Conservation (phyloP, 2,797 vertebrate species). For the Microcaecilia unicolor region DNA sequence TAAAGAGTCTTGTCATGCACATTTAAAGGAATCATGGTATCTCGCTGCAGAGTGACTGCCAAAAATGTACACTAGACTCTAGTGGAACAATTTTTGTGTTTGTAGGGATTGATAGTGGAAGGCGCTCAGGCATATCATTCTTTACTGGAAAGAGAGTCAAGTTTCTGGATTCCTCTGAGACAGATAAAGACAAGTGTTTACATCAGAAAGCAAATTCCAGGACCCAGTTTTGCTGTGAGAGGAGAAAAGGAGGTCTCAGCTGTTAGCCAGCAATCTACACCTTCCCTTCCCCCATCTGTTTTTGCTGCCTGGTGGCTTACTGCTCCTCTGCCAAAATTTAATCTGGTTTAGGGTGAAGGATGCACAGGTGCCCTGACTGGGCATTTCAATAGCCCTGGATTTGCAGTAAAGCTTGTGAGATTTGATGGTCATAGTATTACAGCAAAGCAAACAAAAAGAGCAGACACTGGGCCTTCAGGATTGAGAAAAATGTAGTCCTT, state of each 20-base stretch:
- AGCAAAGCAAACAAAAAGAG: too few relatives aligned
- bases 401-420: too few relatives aligned
- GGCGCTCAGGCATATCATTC: slow-evolving; percentile 12
- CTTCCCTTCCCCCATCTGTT: rapidly evolving
- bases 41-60: neutral
- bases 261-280: neutral
- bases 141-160: slow-evolving; percentile 12
- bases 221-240: neutral
- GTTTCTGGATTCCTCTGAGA: slow-evolving; percentile 32
- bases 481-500: too few relatives aligned
- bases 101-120: neutral
- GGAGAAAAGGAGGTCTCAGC: too few relatives aligned
- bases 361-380: neutral
- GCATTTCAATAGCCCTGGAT: too few relatives aligned
- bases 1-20: neutral
- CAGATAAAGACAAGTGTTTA: slow-evolving; percentile 51
- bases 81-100: rapidly evolving
- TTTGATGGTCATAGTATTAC: too few relatives aligned
- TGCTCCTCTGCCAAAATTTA: neutral
- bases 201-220: slow-evolving; percentile 12
- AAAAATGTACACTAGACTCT: too few relatives aligned
- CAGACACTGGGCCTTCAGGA: too few relatives aligned
- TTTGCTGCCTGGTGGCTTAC: neutral
- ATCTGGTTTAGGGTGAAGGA: neutral
- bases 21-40: rapidly evolving